Evolutionary conservation across 2,113 vertebrate genomes (phyloP).

Genomic region (Crotalus horridus): DNA sequence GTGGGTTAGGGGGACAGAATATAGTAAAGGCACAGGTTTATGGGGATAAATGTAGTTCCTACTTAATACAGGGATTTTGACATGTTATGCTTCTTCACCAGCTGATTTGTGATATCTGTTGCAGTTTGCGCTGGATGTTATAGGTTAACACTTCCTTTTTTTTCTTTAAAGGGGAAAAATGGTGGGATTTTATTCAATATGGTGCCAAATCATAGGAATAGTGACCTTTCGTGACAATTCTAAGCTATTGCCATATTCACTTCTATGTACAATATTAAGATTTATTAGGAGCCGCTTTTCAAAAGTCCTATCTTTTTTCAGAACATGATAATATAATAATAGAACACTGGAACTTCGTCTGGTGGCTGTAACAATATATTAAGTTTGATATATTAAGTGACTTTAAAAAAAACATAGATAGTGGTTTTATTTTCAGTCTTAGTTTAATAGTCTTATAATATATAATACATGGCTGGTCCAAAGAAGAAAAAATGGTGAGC

Average conservation of each 20-base stretch:
- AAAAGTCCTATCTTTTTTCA: conserved; percentile 32
- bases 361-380: conserved; percentile 30
- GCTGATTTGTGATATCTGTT: not conserved
- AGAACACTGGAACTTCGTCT: conserved; percentile 39
- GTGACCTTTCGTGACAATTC: not conserved
- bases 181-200: conserved; percentile 16
- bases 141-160: not conserved
- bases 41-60: conserved; percentile 9
- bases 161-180: not conserved
- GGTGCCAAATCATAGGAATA: conserved; percentile 21
- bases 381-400: conserved; percentile 28
- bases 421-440: not conserved
- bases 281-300: conserved; percentile 42
- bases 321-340: conserved; percentile 35
- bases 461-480: not conserved
- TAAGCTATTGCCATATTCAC: conserved; percentile 28
- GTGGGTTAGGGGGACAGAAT: not conserved
- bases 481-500: not conserved
- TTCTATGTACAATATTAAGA: conserved; percentile 16
- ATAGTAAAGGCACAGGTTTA: not conserved
- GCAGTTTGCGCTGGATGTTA: not conserved
- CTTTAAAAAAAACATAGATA: not conserved
- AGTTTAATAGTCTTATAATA: conserved; percentile 4
- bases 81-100: not conserved
- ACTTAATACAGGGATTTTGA: not conserved